A percentile compares a stretch with the other conserved stretches of the same genome.
Evolutionary conservation across 2,797 vertebrate species (phyloP).

Genomic region (Acanthornis magna): DNA sequence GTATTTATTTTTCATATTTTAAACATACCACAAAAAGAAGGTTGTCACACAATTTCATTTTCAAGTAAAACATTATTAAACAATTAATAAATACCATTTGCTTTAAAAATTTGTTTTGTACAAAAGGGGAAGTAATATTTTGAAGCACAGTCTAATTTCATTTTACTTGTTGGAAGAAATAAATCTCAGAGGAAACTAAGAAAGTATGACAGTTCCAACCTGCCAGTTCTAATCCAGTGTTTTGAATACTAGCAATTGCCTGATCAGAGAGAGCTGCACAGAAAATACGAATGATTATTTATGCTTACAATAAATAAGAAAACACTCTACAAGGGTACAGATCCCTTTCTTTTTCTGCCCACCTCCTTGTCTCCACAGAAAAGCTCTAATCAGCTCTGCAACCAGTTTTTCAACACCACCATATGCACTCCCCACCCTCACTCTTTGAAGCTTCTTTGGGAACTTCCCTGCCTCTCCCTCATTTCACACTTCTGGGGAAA

Average conservation of each 20-base stretch:
- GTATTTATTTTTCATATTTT: not conserved
- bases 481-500: not conserved
- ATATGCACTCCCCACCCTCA: accelerated
- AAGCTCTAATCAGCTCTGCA: not conserved
- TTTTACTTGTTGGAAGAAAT: not conserved
- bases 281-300: not conserved
- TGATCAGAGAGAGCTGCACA: not conserved
- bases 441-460: not conserved
- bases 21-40: not conserved
- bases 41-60: not conserved
- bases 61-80: not conserved
- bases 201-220: not conserved
- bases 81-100: not conserved
- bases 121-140: not conserved
- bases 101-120: not conserved
- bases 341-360: not conserved
- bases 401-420: not conserved
- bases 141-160: not conserved
- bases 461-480: not conserved
- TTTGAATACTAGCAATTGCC: not conserved
- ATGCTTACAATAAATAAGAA: not conserved
- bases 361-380: not conserved
- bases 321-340: not conserved
- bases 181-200: not conserved
- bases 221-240: not conserved